phyloP scores from a whole-genome alignment of 2,797 vertebrate genomes.

The Myripristis murdjan region DNA sequence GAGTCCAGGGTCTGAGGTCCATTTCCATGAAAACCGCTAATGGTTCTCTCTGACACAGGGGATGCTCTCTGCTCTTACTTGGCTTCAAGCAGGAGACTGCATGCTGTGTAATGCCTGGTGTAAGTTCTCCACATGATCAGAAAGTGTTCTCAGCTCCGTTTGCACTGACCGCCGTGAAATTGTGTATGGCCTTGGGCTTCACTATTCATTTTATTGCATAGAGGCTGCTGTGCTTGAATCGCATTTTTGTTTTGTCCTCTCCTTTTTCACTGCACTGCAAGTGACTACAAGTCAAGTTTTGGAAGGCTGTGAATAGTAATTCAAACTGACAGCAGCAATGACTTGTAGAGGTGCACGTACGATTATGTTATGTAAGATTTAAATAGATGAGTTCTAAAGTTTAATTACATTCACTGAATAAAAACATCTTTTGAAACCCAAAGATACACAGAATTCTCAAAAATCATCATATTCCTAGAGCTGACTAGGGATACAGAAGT shows the following conservation, averaged over 20 bases:
- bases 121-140: slow-evolving; percentile 8
- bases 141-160: slow-evolving; percentile 1
- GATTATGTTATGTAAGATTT: neutral
- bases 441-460: neutral
- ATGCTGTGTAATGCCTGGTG: slow-evolving; percentile 17
- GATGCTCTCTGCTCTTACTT: slow-evolving; percentile 8
- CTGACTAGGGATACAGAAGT: neutral
- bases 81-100: slow-evolving; percentile 12
- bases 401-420: too few species aligned
- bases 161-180: neutral
- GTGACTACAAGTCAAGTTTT: too few species aligned
- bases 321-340: neutral
- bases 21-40: slow-evolving; percentile 39
- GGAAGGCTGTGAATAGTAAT: neutral
- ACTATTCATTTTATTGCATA: neutral
- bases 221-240: neutral
- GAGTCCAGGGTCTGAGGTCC: slow-evolving; percentile 2
- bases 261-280: too few species aligned
- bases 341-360: neutral
- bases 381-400: neutral
- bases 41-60: slow-evolving; percentile 21
- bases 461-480: neutral
- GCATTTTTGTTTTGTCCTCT: neutral
- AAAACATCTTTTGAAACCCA: too few species aligned
- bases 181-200: neutral